Conservation (phyloP, 2,888 invertebrate genomes). For the Gandaritis pyraliata region DNA sequence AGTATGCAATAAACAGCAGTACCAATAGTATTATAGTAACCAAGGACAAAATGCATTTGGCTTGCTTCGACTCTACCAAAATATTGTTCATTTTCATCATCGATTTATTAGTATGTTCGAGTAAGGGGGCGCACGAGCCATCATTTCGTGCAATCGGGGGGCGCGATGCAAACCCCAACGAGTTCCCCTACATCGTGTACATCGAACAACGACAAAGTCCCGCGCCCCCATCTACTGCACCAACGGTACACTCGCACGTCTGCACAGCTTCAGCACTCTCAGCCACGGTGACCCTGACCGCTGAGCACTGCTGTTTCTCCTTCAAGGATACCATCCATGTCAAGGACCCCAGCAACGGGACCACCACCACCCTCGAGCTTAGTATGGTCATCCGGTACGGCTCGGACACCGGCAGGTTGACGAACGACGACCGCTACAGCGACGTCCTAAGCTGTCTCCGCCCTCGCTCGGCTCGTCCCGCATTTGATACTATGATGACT, state of each 20-base stretch:
- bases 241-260: background rate
- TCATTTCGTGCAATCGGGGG: background rate
- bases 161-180: background rate
- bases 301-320: conserved; percentile 1
- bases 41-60: background rate
- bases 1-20: conserved; percentile 1
- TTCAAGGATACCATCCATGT: background rate
- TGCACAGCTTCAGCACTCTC: conserved; percentile 1
- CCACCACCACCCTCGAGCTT: background rate
- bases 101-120: background rate
- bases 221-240: background rate
- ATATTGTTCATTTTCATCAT: background rate
- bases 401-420: background rate
- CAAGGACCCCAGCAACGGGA: background rate
- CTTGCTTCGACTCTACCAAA: background rate
- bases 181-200: background rate
- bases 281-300: background rate
- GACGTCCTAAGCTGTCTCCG: background rate
- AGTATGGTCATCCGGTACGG: conserved; percentile 4
- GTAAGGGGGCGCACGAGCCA: background rate
- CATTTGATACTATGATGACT: background rate
- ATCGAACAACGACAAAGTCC: background rate
- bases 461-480: background rate
- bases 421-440: background rate
- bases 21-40: background rate